These are phyloP conservation scores for Eulemur rubriventer DNA, from an alignment of 2,797 vertebrate genomes.

Conservation along the genomic window DNA sequence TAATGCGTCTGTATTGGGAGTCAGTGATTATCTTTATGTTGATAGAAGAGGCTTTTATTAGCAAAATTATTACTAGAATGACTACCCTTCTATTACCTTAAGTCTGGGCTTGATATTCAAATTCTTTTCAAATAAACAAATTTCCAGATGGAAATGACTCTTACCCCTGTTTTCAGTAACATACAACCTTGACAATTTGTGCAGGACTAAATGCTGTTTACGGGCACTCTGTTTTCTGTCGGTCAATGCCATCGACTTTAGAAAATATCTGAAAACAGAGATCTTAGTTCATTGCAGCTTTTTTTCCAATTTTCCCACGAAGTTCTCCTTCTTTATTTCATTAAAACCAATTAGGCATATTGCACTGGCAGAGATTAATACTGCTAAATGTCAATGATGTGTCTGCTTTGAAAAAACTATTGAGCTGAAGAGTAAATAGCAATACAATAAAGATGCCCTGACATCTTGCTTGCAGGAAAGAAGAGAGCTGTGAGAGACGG, in stretches of 20 bases:
- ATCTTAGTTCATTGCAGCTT: constrained; percentile 18
- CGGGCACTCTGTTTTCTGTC: not conserved
- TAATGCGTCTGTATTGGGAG: not conserved
- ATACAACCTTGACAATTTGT: constrained; percentile 11
- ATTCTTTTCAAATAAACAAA: not conserved
- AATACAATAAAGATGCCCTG: constrained; percentile 62
- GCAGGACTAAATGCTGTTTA: not conserved
- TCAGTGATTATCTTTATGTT: not conserved
- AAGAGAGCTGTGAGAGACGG: not conserved
- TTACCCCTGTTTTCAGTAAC: not conserved
- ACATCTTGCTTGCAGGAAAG: constrained; percentile 33
- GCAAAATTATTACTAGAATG: not conserved
- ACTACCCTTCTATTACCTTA: not conserved
- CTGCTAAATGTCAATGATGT: constrained; percentile 54
- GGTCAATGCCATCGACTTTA: constrained; percentile 43
- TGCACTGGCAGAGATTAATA: constrained; percentile 49
- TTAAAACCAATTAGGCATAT: constrained; percentile 60
- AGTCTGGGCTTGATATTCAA: not conserved
- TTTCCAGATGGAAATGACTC: not conserved
- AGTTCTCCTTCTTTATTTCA: constrained; percentile 63
- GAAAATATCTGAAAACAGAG: constrained; percentile 63
- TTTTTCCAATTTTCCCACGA: constrained; percentile 55
- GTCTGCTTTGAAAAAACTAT: constrained; percentile 61
- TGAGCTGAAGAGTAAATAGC: constrained; percentile 56
- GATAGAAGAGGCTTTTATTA: not conserved